Conservation (phyloP, 2,888 invertebrate genomes). For the Stictocephala bisonia region DNA sequence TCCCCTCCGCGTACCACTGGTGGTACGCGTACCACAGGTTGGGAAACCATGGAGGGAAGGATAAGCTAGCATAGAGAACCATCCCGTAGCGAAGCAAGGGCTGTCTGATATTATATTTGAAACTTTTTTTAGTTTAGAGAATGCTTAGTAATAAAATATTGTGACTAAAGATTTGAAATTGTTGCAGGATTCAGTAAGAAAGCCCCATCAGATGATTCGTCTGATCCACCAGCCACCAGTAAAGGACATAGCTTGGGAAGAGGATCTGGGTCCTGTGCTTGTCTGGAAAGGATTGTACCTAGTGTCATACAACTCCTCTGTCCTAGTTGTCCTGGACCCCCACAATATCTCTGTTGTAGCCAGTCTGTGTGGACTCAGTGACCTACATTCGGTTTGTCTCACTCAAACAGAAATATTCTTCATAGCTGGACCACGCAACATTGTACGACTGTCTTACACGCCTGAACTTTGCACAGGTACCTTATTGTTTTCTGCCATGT, state of each 20-base stretch:
- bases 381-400: slow-evolving; percentile 54
- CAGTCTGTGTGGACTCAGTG: slow-evolving; percentile 54
- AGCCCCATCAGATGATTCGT: slow-evolving; percentile 50
- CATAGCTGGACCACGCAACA: slow-evolving; percentile 80
- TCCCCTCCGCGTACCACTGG: too few relatives aligned
- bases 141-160: neutral
- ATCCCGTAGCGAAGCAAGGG: too few relatives aligned
- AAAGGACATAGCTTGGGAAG: neutral
- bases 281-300: slow-evolving; percentile 79
- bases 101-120: too few relatives aligned
- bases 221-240: slow-evolving; percentile 41
- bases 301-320: slow-evolving; percentile 77
- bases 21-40: too few relatives aligned
- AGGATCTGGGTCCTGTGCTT: slow-evolving; percentile 70
- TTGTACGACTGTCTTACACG: slow-evolving; percentile 79
- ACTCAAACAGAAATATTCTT: slow-evolving; percentile 74
- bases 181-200: slow-evolving; percentile 38
- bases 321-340: slow-evolving; percentile 82
- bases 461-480: slow-evolving; percentile 69
- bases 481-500: too few relatives aligned
- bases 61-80: too few relatives aligned
- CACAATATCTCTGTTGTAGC: slow-evolving; percentile 68
- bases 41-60: too few relatives aligned
- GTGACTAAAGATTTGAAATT: neutral
- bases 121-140: neutral